A percentile compares a stretch with the other conserved stretches of the same genome.
These are phyloP conservation scores for Clitarchus hookeri DNA, from an alignment of 2,888 invertebrate species.

Conservation along the genomic window DNA sequence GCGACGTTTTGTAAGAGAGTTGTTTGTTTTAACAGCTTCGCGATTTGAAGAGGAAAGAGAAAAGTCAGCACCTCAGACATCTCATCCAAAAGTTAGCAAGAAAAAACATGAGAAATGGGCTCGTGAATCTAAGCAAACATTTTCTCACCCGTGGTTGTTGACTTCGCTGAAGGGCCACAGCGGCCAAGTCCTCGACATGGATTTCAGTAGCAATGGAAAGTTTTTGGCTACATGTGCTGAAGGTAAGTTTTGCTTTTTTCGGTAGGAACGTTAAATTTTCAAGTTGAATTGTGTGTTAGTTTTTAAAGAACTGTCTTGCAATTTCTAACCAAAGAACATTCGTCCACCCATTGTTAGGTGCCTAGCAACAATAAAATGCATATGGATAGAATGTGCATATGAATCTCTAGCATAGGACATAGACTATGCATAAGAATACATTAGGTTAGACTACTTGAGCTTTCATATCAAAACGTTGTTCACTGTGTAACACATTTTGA, in stretches of 20 bases:
- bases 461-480: no score
- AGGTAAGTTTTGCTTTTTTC: slow-evolving; percentile 62
- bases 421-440: no score
- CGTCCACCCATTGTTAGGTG: no score
- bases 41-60: slow-evolving; percentile 50
- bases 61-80: slow-evolving; percentile 51
- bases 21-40: slow-evolving; percentile 4
- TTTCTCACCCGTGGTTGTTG: slow-evolving; percentile 78
- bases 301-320: no score
- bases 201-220: slow-evolving; percentile 84
- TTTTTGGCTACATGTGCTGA: slow-evolving; percentile 82
- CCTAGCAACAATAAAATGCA: no score
- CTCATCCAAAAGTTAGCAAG: slow-evolving; percentile 54
- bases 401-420: no score
- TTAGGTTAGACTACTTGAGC: no score
- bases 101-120: slow-evolving; percentile 52
- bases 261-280: no score
- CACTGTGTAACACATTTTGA: no score
- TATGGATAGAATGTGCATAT: no score
- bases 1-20: neutral
- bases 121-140: slow-evolving; percentile 57
- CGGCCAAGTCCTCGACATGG: slow-evolving; percentile 73
- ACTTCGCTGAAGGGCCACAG: slow-evolving; percentile 83
- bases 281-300: no score
- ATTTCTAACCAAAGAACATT: no score